Conservation (phyloP, 2,113 vertebrate genomes). For the Ramphastos sulfuratus region DNA sequence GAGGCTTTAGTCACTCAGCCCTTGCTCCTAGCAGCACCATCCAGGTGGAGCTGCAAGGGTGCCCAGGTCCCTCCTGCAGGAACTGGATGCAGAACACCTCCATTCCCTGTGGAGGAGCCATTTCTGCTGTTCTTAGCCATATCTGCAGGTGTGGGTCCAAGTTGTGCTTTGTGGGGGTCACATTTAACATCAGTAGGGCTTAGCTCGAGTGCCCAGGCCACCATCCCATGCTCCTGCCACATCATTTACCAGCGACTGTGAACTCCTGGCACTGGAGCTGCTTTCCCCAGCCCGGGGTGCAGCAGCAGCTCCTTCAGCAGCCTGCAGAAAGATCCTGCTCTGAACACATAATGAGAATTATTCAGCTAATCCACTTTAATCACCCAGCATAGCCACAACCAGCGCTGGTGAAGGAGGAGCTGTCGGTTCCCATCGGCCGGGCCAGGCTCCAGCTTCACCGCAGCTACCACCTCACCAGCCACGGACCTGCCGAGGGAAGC, state of each 20-base stretch:
- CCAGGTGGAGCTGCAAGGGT: neutral
- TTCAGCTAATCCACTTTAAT: conserved; percentile 69
- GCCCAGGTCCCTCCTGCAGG: neutral
- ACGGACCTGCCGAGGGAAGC: neutral
- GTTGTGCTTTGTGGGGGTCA: neutral
- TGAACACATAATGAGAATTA: conserved; percentile 60
- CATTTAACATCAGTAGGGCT: neutral
- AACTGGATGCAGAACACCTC: neutral
- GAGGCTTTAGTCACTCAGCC: neutral
- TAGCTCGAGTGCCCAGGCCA: fast-evolving
- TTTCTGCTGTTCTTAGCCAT: neutral
- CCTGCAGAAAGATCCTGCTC: conserved; percentile 29
- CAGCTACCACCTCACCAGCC: neutral
- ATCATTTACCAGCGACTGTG: neutral
- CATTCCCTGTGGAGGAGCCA: neutral
- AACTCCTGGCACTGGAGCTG: fast-evolving
- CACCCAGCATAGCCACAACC: conserved; percentile 37
- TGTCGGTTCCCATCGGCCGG: conserved; percentile 57
- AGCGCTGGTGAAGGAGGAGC: conserved; percentile 64
- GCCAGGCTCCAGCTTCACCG: neutral
- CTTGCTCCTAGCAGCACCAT: neutral
- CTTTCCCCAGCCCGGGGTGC: neutral
- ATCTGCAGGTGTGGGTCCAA: neutral
- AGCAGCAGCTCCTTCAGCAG: neutral
- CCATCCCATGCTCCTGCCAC: neutral